phyloP scores from a whole-genome alignment of 2,113 vertebrate species.

The Hyperopisus bebe region DNA sequence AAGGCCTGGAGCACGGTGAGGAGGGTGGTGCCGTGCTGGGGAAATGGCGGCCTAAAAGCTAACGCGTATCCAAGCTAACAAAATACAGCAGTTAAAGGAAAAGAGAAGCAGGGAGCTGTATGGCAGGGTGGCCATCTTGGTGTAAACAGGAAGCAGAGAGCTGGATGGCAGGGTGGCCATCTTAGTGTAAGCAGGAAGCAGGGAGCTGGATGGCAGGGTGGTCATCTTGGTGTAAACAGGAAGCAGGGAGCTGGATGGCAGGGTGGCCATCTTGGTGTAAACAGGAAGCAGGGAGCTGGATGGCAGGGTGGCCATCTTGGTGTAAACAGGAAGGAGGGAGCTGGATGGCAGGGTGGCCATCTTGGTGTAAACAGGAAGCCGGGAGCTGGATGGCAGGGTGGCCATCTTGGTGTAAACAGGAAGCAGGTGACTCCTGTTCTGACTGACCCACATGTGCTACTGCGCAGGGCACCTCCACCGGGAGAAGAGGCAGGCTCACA shows the following conservation, averaged over 20 bases:
- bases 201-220: too few relatives aligned
- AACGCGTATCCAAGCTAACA: background rate
- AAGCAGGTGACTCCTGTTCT: background rate
- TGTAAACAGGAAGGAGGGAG: background rate
- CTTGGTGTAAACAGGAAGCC: background rate
- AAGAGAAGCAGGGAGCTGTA: background rate
- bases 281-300: background rate
- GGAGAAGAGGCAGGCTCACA: constrained; percentile 61
- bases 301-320: background rate
- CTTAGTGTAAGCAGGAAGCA: background rate
- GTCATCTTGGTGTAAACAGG: too few relatives aligned
- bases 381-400: background rate
- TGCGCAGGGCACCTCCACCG: constrained; percentile 53
- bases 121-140: background rate
- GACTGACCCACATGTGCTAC: background rate
- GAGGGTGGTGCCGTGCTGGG: background rate
- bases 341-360: background rate
- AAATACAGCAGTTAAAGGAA: background rate
- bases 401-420: background rate
- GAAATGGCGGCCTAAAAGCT: background rate
- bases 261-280: background rate
- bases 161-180: too few relatives aligned
- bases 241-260: too few relatives aligned
- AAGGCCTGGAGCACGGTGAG: constrained; percentile 32
- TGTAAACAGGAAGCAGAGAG: background rate